Percentiles rank a stretch among this genome's conserved stretches.
These are phyloP conservation scores for Seira ritae DNA, from an alignment of 2,888 invertebrate species.

Conservation along the genomic window DNA sequence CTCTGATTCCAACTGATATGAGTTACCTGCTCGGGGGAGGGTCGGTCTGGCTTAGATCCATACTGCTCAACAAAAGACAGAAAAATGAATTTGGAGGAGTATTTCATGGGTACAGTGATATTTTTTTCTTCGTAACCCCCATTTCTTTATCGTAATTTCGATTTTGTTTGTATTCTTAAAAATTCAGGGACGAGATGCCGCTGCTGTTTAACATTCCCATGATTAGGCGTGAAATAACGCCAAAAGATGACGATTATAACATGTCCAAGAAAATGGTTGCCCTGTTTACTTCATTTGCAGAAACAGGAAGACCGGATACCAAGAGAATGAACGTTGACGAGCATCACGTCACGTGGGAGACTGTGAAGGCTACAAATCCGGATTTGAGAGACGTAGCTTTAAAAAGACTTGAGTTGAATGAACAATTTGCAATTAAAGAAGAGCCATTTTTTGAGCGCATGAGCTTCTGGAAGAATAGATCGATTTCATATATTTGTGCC, in stretches of 20 bases:
- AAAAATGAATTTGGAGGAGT: conserved; percentile 25
- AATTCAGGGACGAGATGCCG: conserved; percentile 45
- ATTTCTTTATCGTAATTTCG: too few species aligned
- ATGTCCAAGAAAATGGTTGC: conserved; percentile 41
- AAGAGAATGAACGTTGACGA: conserved; percentile 1
- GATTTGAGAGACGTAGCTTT: background rate
- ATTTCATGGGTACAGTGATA: conserved; percentile 33
- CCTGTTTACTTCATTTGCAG: conserved; percentile 41
- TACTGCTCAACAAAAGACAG: background rate
- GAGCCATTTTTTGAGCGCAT: conserved; percentile 30
- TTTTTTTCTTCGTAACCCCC: too few species aligned
- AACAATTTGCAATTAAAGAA: conserved; percentile 5
- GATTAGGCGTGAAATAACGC: conserved; percentile 29
- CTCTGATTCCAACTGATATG: conserved; percentile 25
- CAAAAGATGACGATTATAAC: conserved; percentile 38
- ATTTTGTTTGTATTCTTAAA: too few species aligned
- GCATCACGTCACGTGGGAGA: background rate
- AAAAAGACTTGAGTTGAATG: background rate
- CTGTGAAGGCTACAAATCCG: background rate
- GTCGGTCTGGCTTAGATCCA: background rate
- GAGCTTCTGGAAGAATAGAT: conserved; percentile 33
- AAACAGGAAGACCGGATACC: conserved; percentile 28
- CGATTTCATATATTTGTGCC: conserved; percentile 24
- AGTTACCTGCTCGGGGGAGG: conserved; percentile 6
- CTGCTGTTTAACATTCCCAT: conserved; percentile 46